Conservation (phyloP, 2,113 vertebrate species). For the Corapipo altera region DNA sequence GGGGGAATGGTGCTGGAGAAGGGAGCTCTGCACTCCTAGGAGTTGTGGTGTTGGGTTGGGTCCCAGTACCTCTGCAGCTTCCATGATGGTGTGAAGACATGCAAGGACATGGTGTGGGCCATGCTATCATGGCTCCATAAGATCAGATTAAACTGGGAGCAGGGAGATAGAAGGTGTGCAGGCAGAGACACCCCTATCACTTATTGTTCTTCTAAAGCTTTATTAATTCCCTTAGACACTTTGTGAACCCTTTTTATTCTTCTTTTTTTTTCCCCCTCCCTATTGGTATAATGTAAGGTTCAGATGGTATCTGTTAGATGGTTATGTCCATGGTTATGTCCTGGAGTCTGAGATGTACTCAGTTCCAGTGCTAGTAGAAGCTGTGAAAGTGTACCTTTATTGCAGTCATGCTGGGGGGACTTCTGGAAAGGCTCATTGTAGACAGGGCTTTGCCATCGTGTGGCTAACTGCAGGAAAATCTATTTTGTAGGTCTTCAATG, state of each 20-base stretch:
- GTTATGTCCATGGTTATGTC: not conserved
- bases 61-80: not conserved
- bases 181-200: not conserved
- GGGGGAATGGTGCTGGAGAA: not conserved
- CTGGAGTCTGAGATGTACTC: not conserved
- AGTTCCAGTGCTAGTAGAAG: not conserved
- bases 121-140: not conserved
- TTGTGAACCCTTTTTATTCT: not conserved
- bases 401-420: fast-evolving
- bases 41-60: not conserved
- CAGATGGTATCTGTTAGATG: not conserved
- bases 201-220: not conserved
- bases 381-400: not conserved
- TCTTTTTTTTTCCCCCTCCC: fast-evolving
- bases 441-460: not conserved
- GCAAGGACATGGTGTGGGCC: not conserved
- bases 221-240: not conserved
- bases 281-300: not conserved
- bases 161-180: not conserved
- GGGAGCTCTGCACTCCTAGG: not conserved
- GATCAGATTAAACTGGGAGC: not conserved
- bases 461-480: not conserved
- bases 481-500: not conserved
- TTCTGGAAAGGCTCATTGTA: not conserved
- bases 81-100: not conserved